These are phyloP conservation scores for Hippoglossus stenolepis DNA, from an alignment of 2,113 vertebrate genomes.

Conservation along the genomic window DNA sequence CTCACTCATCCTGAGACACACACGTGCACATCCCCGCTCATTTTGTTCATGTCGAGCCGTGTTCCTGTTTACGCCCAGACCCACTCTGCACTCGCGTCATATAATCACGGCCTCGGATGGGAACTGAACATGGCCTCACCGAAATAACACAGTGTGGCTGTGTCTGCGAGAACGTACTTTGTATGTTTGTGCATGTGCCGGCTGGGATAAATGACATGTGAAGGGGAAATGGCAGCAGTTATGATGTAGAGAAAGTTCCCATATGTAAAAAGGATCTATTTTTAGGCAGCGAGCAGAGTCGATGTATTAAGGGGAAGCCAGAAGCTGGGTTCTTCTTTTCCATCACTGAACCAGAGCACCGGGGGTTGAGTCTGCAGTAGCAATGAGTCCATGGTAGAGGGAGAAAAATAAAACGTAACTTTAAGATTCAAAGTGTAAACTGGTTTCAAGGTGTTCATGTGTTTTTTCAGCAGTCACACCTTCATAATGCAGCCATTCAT, in stretches of 20 bases:
- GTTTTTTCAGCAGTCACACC: no score
- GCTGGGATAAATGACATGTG: no score
- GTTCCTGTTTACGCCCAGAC: conserved; percentile 14
- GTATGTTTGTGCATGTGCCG: no score
- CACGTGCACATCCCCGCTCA: no score
- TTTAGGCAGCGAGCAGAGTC: conserved; percentile 25
- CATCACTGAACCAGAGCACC: no score
- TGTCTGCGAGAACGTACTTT: no score
- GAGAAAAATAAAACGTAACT: neutral
- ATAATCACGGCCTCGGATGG: conserved; percentile 35
- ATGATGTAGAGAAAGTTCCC: conserved; percentile 37
- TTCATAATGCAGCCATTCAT: no score
- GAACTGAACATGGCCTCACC: neutral
- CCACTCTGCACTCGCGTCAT: neutral
- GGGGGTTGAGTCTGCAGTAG: no score
- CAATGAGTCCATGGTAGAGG: no score
- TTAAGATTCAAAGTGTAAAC: neutral
- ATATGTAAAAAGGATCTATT: conserved; percentile 35
- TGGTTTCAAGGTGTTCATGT: no score
- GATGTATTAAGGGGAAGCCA: conserved; percentile 57
- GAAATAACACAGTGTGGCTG: no score
- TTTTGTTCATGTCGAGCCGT: neutral
- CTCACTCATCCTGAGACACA: no score
- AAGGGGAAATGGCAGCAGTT: conserved; percentile 23
- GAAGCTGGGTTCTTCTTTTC: conserved; percentile 55